Evolutionary conservation across 2,797 vertebrate genomes (phyloP).

Genomic region (Poeciliopsis presidionis): DNA sequence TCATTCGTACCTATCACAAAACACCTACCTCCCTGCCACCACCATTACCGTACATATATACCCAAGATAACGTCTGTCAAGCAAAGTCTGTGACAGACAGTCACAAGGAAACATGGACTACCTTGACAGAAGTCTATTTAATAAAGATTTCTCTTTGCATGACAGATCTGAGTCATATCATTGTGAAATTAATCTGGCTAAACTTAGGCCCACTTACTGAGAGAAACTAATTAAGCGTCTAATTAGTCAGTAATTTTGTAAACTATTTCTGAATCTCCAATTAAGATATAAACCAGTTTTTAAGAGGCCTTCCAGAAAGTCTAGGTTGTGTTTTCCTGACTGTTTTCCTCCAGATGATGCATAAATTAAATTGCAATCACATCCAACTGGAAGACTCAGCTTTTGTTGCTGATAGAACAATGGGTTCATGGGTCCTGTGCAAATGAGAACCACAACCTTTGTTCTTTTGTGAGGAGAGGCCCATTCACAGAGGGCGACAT

Average conservation of each 20-base stretch:
- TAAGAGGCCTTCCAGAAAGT: conserved; percentile 5
- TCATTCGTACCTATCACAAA: conserved; percentile 45
- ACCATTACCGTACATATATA: not conserved
- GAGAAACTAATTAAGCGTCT: conserved; percentile 39
- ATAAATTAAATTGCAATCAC: conserved; percentile 41
- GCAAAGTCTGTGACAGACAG: conserved; percentile 33
- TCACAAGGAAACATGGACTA: conserved; percentile 12
- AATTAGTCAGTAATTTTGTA: conserved; percentile 7
- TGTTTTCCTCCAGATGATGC: conserved; percentile 36
- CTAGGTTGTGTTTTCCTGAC: conserved; percentile 22
- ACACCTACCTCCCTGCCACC: conserved; percentile 26
- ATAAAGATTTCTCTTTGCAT: conserved; percentile 11
- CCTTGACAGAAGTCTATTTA: not conserved
- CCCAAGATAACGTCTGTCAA: conserved; percentile 37
- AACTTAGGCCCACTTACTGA: conserved; percentile 31
- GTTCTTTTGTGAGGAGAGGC: conserved; percentile 13
- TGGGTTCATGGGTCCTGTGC: conserved; percentile 15
- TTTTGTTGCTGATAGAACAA: conserved; percentile 28
- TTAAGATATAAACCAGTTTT: not conserved
- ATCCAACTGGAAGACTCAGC: conserved; percentile 34
- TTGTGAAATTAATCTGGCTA: conserved; percentile 34
- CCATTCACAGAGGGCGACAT: conserved; percentile 12
- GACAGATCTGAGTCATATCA: conserved; percentile 34
- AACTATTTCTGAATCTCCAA: not conserved
- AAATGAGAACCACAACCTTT: conserved; percentile 22